Conservation (phyloP, 2,888 invertebrate species). For the Pseudanteris insignis region DNA sequence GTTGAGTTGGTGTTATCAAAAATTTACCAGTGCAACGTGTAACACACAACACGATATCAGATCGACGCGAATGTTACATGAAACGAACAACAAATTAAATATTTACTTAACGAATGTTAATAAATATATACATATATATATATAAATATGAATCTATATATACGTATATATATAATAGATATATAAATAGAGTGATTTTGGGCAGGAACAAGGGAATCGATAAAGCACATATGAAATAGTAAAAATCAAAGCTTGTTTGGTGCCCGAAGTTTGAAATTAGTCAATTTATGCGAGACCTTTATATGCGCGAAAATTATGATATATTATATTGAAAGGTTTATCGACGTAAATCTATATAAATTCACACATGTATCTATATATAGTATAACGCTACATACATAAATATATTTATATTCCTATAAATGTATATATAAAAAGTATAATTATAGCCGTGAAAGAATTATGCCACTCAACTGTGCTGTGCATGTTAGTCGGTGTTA, state of each 20-base stretch:
- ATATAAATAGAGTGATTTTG: slow-evolving; percentile 27
- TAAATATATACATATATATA: slow-evolving; percentile 39
- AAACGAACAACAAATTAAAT: slow-evolving; percentile 33
- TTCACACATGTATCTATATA: slow-evolving; percentile 17
- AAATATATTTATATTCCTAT: slow-evolving; percentile 43
- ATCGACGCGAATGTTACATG: slow-evolving; percentile 11
- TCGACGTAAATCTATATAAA: slow-evolving; percentile 17
- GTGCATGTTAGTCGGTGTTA: slow-evolving; percentile 41
- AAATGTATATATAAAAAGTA: slow-evolving; percentile 31
- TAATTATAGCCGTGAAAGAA: slow-evolving; percentile 29
- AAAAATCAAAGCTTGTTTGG: slow-evolving; percentile 49
- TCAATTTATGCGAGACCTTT: slow-evolving; percentile 65
- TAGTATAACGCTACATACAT: slow-evolving; percentile 20
- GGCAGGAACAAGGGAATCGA: too few species aligned
- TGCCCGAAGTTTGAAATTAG: slow-evolving; percentile 59
- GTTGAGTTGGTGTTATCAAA: too few species aligned
- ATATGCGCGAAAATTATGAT: slow-evolving; percentile 48
- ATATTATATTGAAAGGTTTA: slow-evolving; percentile 40
- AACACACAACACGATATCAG: too few species aligned
- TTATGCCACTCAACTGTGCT: slow-evolving; percentile 41
- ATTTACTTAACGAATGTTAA: slow-evolving; percentile 39
- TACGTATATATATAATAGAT: too few species aligned
- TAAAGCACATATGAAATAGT: too few species aligned
- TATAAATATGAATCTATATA: too few species aligned
- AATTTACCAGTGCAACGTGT: too few species aligned